These are phyloP conservation scores for Hirtodrosophila confusa DNA, from an alignment of 2,888 invertebrate species.

Conservation along the genomic window DNA sequence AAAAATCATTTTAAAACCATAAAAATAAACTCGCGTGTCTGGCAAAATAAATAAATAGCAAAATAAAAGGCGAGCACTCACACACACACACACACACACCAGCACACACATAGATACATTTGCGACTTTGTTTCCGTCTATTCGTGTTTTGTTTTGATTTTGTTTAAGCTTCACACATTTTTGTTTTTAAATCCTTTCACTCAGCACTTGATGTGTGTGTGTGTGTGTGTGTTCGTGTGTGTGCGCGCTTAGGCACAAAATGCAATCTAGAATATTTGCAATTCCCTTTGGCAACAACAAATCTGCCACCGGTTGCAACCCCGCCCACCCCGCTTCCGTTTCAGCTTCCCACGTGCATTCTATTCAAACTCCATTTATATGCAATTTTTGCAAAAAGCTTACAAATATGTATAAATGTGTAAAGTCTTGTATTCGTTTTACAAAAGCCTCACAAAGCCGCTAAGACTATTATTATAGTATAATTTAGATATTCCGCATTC, in stretches of 20 bases:
- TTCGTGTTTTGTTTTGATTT: conserved; percentile 53
- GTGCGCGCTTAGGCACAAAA: conserved; percentile 61
- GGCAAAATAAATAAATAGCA: conserved; percentile 72
- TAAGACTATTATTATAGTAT: conserved; percentile 3
- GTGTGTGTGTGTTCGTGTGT: conserved; percentile 24
- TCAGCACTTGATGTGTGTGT: conserved; percentile 51
- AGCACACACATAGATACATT: conserved; percentile 16
- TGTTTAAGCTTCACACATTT: conserved; percentile 74
- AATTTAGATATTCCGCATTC: too few relatives aligned
- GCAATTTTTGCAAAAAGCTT: conserved; percentile 3
- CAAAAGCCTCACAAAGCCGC: conserved; percentile 8
- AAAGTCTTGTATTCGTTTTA: conserved; percentile 1
- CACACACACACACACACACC: conserved; percentile 16
- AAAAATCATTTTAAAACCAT: conserved; percentile 81
- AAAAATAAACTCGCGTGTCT: conserved; percentile 79
- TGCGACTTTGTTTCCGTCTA: conserved; percentile 28
- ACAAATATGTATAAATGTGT: background rate
- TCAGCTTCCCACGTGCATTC: conserved; percentile 25
- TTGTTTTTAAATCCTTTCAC: conserved; percentile 71
- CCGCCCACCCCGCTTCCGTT: conserved; percentile 27
- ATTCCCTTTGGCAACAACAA: conserved; percentile 71
- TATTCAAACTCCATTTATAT: conserved; percentile 8
- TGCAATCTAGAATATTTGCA: conserved; percentile 78
- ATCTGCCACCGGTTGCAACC: conserved; percentile 48
- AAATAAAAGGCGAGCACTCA: conserved; percentile 43